Percentiles rank a stretch among this genome's conserved stretches.
phyloP scores from a whole-genome alignment of 1,140 invertebrate genomes.

The Orchesella cincta region DNA sequence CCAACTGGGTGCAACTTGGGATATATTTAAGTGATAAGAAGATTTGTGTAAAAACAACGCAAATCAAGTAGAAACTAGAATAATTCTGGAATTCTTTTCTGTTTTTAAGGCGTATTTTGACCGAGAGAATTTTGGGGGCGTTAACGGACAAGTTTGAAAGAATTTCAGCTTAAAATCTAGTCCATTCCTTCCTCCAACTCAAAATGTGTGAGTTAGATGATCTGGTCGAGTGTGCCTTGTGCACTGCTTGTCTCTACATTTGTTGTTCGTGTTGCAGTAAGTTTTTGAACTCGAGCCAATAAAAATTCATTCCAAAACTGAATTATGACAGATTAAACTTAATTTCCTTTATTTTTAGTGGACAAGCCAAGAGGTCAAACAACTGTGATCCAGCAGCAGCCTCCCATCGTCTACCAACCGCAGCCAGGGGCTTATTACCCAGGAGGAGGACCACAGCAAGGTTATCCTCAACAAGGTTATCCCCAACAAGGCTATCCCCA shows the following conservation, averaged over 20 bases:
- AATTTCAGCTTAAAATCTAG: no score
- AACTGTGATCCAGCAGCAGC: slow-evolving; percentile 17
- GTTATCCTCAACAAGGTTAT: background rate
- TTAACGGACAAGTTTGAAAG: background rate
- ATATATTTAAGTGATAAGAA: no score
- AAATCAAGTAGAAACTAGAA: no score
- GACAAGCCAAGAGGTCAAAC: background rate
- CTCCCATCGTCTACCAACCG: slow-evolving; percentile 1
- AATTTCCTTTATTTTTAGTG: slow-evolving; percentile 1
- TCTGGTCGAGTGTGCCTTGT: slow-evolving; percentile 3
- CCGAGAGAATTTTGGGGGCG: background rate
- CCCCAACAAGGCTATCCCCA: background rate
- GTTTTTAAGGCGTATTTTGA: no score
- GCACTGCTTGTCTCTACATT: background rate
- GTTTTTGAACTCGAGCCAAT: background rate
- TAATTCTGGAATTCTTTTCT: no score
- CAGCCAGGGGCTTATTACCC: slow-evolving; percentile 17
- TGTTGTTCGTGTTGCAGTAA: slow-evolving; percentile 25
- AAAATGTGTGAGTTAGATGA: slow-evolving; percentile 20
- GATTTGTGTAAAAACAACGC: no score
- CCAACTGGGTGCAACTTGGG: no score
- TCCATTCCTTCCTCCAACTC: no score
- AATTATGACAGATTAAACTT: background rate
- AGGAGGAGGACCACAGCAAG: background rate
- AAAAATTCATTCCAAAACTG: background rate